These are phyloP conservation scores for Rhopalosiphum padi DNA, from an alignment of 1,140 invertebrate species.

Conservation along the genomic window DNA sequence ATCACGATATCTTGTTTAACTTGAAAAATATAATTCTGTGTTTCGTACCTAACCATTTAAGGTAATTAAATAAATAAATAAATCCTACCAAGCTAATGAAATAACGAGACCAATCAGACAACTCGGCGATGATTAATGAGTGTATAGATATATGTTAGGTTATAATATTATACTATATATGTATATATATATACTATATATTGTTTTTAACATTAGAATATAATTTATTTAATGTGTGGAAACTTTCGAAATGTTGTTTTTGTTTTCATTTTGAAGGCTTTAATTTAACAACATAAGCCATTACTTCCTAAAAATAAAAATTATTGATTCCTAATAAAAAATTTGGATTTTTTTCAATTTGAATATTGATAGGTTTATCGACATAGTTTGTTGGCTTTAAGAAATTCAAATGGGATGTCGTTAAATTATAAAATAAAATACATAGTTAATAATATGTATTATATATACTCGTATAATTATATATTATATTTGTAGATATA, in stretches of 20 bases:
- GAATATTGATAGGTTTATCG: background rate
- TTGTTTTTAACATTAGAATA: background rate
- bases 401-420: background rate
- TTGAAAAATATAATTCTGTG: background rate
- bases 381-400: background rate
- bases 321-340: background rate
- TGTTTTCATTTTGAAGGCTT: background rate
- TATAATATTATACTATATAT: background rate
- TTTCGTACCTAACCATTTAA: background rate
- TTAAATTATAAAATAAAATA: background rate
- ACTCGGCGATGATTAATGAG: background rate
- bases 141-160: background rate
- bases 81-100: background rate
- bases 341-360: background rate
- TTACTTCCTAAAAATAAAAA: background rate
- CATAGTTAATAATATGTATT: background rate
- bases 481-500: background rate
- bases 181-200: no score
- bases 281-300: background rate
- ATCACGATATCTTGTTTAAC: background rate
- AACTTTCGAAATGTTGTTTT: background rate
- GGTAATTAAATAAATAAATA: background rate
- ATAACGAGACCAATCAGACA: background rate
- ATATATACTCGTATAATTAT: no score
- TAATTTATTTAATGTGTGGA: background rate